Evolutionary conservation across 2,888 invertebrate genomes (phyloP).

Genomic region (Rhorus exstirpatorius): DNA sequence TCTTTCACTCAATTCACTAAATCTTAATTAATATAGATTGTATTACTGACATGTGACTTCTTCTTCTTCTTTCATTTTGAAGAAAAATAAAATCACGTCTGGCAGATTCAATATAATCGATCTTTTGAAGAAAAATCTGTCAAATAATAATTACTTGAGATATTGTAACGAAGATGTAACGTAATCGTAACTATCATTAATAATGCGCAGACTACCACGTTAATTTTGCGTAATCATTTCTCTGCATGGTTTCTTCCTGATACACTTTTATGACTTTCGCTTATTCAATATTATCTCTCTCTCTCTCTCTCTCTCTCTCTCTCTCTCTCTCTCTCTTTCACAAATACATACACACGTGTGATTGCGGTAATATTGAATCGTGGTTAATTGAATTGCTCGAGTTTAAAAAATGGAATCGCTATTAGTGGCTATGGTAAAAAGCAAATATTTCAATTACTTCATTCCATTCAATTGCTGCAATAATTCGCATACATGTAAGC

Average conservation of each 20-base stretch:
- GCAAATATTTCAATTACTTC: slow-evolving; percentile 55
- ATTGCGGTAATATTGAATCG: slow-evolving; percentile 31
- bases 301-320: neutral
- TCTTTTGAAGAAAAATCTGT: neutral
- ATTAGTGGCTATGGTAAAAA: slow-evolving; percentile 31
- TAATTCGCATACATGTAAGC: neutral
- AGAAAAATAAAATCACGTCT: neutral
- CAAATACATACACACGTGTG: neutral
- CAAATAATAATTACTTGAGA: neutral
- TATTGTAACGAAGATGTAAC: slow-evolving; percentile 23
- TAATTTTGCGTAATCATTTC: slow-evolving; percentile 48
- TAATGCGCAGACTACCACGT: neutral
- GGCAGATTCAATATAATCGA: neutral
- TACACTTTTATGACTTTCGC: slow-evolving; percentile 51
- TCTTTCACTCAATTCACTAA: neutral
- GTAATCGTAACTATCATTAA: slow-evolving; percentile 4
- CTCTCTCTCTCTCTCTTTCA: neutral
- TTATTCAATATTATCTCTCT: slow-evolving; percentile 33
- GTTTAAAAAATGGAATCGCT: slow-evolving; percentile 26
- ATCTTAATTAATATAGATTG: no score
- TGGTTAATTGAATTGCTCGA: slow-evolving; percentile 65
- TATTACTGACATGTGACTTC: no score
- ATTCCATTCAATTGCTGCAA: slow-evolving; percentile 23
- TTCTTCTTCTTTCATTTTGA: no score
- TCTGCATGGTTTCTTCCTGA: slow-evolving; percentile 32